Evolutionary conservation across 2,888 invertebrate genomes (phyloP), one percentile per base, ranked within the genome.

Genomic region (Terebella lapidaria): DNA sequence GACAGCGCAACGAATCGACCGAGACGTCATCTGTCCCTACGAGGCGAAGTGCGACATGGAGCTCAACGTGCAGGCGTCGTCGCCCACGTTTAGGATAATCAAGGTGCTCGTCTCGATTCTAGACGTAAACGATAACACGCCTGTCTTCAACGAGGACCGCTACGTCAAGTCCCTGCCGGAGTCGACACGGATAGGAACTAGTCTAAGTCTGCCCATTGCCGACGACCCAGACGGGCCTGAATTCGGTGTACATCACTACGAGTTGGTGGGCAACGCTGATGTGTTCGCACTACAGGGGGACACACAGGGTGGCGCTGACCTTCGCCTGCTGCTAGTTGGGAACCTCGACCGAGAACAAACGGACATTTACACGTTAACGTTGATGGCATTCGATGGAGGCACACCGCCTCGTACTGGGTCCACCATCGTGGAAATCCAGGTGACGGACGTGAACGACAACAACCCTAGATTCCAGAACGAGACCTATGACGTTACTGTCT

Each of bases 401-500:
- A 24, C 29, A 3, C 53, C 58, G 5, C n/a, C 56, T n/a, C 29
- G 27, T 22, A 42, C 54, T 18, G 58, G 58, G 18, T n/a, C 47
- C 26, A 26, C 45, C 18, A 29, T 26, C 2, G 24, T 58, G 26
- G 28, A 54, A 26, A 42, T 58, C 10, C 24, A 25, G n/a, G 45
- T 58, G 24, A 20, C 42, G 54, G 58, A 58, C 28, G 58, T 54
- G 26, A 58, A 58, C 42, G 58, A 58, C 24, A 58, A 58, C 46
- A 53, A 22, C 24, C 58, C 58, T 3, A 24, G 24, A n/a, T 58
- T 58, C 27, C n/a, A 22, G n/a, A n/a, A 54, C 4, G 22, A 10
- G 15, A 58, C 87, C 74, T 94, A 94, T 80, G 88, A 92, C 74
- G 85, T 89, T 71, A 84, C 87, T 46, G 83, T 92, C 51, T 84